Evolutionary conservation across 2,888 invertebrate species (phyloP), one percentile per base, ranked within the genome.

Genomic region (Oxyteleia sp.): DNA sequence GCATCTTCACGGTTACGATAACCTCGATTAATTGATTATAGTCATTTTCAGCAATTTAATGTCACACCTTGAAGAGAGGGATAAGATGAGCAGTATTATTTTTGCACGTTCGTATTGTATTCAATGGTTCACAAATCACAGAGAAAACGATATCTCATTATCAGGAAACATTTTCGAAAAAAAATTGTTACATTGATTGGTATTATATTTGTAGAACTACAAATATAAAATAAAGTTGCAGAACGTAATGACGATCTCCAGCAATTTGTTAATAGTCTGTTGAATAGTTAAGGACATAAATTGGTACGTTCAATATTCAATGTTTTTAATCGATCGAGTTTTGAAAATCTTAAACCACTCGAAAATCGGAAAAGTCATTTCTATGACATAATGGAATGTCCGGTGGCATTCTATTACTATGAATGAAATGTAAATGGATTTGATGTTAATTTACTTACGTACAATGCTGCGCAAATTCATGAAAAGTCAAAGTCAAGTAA

Each of bases 401-500:
- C 61, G 68, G 57, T 68, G 32, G 16, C 59, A 78, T 2, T 32
- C 20, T 59, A 78, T 68, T 61, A 69, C 43, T 53, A 78, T 68
- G 76, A 68, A 61, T 78, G 76, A 69, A 53, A 68, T 68, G 76
- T 45, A 61, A 53, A 78, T 78, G 68, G 35, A 18, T 32, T n/a
- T 10, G 26, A 63, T 41, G 53, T 57, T 68, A 76, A 76, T 41
- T 68, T 78, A 61, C 61, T 68, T 78, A 69, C 68, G 61, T 61
- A 78, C 76, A 78, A 78, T 78, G 23, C 61, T 45, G 38, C 29
- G 57, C 4, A 57, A 78, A 78, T 68, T 59, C 45, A 61, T 69
- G 68, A 59, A 78, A 78, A 61, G 78, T 63, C 78, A 78, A 69
- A 69, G 78, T 69, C 78, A 41, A 41, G 66, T 51, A 66, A 57